Conservation (phyloP, 2,888 invertebrate species). For the Microdon myrmicae region DNA sequence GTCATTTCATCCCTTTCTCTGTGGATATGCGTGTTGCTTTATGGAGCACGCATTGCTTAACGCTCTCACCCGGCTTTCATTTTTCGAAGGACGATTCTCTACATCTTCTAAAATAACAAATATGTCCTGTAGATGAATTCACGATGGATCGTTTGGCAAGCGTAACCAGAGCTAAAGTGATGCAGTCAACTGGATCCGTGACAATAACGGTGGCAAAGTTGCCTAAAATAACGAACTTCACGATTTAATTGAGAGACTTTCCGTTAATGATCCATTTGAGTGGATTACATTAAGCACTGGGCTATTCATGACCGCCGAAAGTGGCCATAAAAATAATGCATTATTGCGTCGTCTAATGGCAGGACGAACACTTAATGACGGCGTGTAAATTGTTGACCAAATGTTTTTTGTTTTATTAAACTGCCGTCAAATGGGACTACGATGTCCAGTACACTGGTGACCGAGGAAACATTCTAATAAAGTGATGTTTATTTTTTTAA, state of each 20-base stretch:
- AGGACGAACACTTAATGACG: too few relatives aligned
- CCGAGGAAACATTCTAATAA: too few relatives aligned
- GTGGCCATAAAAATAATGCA: too few relatives aligned
- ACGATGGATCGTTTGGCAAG: too few relatives aligned
- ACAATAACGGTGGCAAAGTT: conserved; percentile 19
- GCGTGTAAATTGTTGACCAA: too few relatives aligned
- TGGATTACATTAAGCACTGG: conserved; percentile 37
- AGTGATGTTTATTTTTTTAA: too few relatives aligned
- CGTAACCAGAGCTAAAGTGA: conserved; percentile 7
- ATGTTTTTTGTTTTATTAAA: too few relatives aligned
- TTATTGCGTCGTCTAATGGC: too few relatives aligned
- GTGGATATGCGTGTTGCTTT: conserved; percentile 16
- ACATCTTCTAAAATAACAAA: too few relatives aligned
- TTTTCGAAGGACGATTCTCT: conserved; percentile 23
- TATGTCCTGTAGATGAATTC: too few relatives aligned
- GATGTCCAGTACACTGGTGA: too few relatives aligned
- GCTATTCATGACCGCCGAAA: conserved; percentile 20
- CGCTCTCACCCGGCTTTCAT: conserved; percentile 8
- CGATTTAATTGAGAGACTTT: conserved; percentile 43
- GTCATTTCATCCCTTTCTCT: conserved; percentile 3
- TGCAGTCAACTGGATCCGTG: conserved; percentile 36
- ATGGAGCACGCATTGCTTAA: conserved; percentile 40
- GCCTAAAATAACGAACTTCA: conserved; percentile 31
- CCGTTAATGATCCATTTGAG: conserved; percentile 44
- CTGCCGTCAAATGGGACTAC: too few relatives aligned